Evolutionary conservation across 1,140 invertebrate genomes (phyloP).

Genomic region (Acromyrmex echinatior): DNA sequence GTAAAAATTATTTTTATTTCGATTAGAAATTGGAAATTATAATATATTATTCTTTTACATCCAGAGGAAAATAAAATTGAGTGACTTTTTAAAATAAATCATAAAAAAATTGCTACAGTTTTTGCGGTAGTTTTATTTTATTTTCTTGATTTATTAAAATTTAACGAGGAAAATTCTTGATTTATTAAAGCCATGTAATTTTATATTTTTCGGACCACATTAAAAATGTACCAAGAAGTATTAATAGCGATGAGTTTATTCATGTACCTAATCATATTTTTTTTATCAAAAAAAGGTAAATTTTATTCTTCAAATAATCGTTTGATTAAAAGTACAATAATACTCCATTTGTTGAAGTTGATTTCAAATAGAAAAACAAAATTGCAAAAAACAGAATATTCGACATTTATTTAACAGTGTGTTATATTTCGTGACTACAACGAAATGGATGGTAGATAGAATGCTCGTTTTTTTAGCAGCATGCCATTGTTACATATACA

Average conservation of each 20-base stretch:
- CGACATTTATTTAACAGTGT: slow-evolving; percentile 13
- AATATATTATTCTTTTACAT: not conserved
- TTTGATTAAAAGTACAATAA: not conserved
- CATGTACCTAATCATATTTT: not conserved
- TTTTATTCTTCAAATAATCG: not conserved
- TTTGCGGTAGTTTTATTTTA: not conserved
- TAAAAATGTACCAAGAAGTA: not conserved
- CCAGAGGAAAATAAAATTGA: not conserved
- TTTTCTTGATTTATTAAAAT: slow-evolving; percentile 13
- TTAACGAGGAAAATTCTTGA: not conserved
- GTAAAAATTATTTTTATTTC: slow-evolving; percentile 3
- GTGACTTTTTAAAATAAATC: not conserved
- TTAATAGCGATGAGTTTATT: not conserved
- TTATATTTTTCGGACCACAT: not conserved
- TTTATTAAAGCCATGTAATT: slow-evolving; percentile 3
- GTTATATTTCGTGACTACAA: slow-evolving; percentile 6
- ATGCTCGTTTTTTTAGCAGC: not conserved
- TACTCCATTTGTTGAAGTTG: slow-evolving; percentile 7
- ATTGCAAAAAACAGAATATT: slow-evolving; percentile 11
- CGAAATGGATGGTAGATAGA: slow-evolving; percentile 8
- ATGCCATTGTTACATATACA: not conserved
- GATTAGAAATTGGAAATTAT: not conserved
- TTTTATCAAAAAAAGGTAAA: not conserved
- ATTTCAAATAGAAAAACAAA: slow-evolving; percentile 21
- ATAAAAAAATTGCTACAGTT: not conserved